Percentiles rank a stretch among this genome's conserved stretches.
Conservation (phyloP, 2,113 vertebrate species). For the Heptranchias perlo region DNA sequence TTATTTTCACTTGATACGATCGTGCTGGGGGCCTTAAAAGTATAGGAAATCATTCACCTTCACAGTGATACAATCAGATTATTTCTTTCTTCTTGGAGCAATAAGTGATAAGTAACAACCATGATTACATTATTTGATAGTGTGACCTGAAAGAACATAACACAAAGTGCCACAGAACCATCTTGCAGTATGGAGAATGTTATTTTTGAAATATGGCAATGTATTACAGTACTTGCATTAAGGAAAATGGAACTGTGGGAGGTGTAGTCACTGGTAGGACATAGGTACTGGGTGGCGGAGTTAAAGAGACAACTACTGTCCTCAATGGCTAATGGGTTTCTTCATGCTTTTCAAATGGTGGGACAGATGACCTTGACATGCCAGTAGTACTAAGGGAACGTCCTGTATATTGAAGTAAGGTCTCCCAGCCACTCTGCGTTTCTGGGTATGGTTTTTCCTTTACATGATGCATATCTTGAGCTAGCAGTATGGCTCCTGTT, state of each 20-base stretch:
- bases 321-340: neutral
- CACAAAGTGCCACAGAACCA: neutral
- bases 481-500: neutral
- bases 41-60: neutral
- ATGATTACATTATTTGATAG: constrained; percentile 6
- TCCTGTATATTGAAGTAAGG: neutral
- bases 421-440: neutral
- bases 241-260: neutral
- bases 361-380: neutral
- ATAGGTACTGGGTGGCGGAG: neutral
- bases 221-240: neutral
- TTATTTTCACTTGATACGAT: neutral
- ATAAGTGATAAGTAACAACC: neutral
- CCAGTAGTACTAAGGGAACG: neutral
- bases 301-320: neutral
- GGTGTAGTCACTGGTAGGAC: neutral
- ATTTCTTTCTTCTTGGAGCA: neutral
- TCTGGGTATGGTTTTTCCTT: neutral
- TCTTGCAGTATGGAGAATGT: neutral
- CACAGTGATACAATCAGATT: neutral
- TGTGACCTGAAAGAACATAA: neutral
- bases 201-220: neutral
- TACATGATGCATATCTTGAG: neutral
- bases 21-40: neutral
- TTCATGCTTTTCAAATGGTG: neutral